Evolutionary conservation across 2,888 invertebrate genomes (phyloP).

Genomic region (Mesopsocus fuscifrons): DNA sequence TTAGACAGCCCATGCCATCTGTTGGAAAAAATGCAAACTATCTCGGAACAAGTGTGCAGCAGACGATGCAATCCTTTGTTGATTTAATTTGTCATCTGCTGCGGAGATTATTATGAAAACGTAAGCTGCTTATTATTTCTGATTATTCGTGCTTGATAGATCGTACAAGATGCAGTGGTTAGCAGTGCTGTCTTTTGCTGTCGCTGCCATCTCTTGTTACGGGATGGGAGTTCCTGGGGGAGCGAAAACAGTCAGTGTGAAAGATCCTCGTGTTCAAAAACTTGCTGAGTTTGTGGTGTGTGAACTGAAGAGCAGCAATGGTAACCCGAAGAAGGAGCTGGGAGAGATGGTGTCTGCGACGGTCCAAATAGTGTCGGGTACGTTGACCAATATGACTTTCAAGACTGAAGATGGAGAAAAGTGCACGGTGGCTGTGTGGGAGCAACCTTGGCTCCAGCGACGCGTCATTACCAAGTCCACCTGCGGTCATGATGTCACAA

Average conservation of each 20-base stretch:
- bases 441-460: conserved; percentile 34
- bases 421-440: conserved; percentile 35
- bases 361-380: conserved; percentile 12
- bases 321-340: conserved; percentile 13
- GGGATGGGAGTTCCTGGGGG: conserved; percentile 10
- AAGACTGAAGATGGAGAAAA: conserved; percentile 12
- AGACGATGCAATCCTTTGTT: too few relatives aligned
- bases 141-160: too few relatives aligned
- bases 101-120: too few relatives aligned
- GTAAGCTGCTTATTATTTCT: too few relatives aligned
- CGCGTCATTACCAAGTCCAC: conserved; percentile 9
- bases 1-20: too few relatives aligned
- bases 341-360: conserved; percentile 14
- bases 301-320: conserved; percentile 12
- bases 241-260: conserved; percentile 14
- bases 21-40: too few relatives aligned
- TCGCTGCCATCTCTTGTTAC: too few relatives aligned
- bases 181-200: background rate
- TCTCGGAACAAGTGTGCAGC: too few relatives aligned
- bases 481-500: conserved; percentile 11
- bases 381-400: background rate
- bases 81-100: too few relatives aligned
- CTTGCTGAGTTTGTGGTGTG: conserved; percentile 17
- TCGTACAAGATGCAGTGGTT: too few relatives aligned
- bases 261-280: conserved; percentile 17